A percentile compares a stretch with the other conserved stretches of the same genome.
These are phyloP conservation scores for Balanococcus diminutus DNA, from an alignment of 2,888 invertebrate genomes.

Conservation along the genomic window DNA sequence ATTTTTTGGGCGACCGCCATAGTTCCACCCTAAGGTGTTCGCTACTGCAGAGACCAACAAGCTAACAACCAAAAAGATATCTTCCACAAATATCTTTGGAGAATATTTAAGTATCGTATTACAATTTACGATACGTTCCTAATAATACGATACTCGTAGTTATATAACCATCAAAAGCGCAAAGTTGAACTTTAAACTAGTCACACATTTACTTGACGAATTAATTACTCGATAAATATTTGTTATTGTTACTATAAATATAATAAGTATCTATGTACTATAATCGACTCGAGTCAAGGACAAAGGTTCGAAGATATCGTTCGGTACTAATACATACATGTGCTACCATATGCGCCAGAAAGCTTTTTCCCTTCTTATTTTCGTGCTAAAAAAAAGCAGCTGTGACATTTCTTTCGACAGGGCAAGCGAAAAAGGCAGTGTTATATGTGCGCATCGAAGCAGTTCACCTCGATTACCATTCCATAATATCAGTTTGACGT, in stretches of 20 bases:
- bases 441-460: conserved; percentile 3
- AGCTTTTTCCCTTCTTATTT: background rate
- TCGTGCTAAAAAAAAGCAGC: conserved; percentile 35
- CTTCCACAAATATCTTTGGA: background rate
- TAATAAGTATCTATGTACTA: background rate
- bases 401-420: background rate
- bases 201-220: background rate
- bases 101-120: background rate
- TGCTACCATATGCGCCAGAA: conserved; percentile 1
- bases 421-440: background rate
- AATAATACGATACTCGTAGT: background rate
- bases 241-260: background rate
- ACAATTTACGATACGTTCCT: background rate
- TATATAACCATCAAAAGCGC: background rate
- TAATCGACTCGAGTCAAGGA: background rate
- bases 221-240: conserved; percentile 14
- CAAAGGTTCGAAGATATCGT: background rate
- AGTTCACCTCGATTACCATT: background rate
- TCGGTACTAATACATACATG: background rate
- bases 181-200: background rate
- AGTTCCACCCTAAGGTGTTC: too few relatives aligned
- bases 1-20: too few relatives aligned
- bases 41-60: background rate
- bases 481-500: background rate
- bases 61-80: background rate